These are phyloP conservation scores for Pituophis catenifer DNA, from an alignment of 2,113 vertebrate species.

Conservation along the genomic window DNA sequence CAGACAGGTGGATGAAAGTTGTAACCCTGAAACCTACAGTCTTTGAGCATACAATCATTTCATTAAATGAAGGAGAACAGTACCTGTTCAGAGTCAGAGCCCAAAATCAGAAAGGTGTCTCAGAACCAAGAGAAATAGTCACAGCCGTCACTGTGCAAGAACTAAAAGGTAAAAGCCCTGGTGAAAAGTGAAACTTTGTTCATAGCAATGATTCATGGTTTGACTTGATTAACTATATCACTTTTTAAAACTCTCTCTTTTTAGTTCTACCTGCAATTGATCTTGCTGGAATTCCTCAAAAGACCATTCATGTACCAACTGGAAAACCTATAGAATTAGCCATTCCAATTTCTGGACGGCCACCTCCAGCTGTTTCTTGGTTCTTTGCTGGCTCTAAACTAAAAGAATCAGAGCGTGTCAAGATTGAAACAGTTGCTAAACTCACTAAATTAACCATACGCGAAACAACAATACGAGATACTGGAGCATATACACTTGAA, in stretches of 20 bases:
- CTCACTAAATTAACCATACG: constrained; percentile 83
- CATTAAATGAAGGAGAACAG: constrained; percentile 93
- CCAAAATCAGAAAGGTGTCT: constrained; percentile 88
- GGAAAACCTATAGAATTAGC: constrained; percentile 88
- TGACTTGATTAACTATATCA: constrained; percentile 26
- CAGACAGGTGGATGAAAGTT: constrained; percentile 96
- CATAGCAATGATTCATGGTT: neutral
- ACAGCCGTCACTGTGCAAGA: constrained; percentile 89
- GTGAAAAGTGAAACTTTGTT: neutral
- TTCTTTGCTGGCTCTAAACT: constrained; percentile 85
- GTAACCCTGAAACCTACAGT: constrained; percentile 86
- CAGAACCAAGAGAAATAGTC: constrained; percentile 89
- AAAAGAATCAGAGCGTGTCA: constrained; percentile 86
- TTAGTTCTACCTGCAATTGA: constrained; percentile 91
- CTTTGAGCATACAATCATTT: constrained; percentile 88
- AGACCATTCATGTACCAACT: constrained; percentile 85
- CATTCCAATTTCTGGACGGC: constrained; percentile 88
- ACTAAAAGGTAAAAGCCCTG: constrained; percentile 81
- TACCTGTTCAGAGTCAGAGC: constrained; percentile 92
- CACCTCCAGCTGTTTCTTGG: constrained; percentile 89
- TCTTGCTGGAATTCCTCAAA: constrained; percentile 89
- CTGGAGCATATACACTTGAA: constrained; percentile 88
- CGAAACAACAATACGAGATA: constrained; percentile 90
- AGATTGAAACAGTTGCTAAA: constrained; percentile 83
- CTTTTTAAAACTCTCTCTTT: constrained; percentile 7